Conservation (phyloP, 2,888 invertebrate species). For the Coenonympha glycerion region DNA sequence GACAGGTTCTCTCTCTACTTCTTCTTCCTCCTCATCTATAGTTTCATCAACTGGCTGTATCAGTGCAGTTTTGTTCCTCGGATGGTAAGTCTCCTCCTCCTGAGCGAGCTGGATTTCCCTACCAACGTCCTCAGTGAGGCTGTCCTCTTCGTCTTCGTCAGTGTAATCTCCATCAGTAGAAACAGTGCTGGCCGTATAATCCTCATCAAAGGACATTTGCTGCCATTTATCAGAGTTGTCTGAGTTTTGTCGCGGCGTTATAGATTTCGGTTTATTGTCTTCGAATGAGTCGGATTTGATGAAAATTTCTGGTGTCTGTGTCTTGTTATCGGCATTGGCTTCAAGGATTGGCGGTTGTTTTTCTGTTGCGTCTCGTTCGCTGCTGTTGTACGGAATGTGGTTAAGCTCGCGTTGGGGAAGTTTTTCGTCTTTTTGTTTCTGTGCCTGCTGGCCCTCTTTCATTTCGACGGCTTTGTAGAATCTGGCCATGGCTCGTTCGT, state of each 20-base stretch:
- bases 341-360: conserved; percentile 24
- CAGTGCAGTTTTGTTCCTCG: conserved; percentile 70
- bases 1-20: conserved; percentile 74
- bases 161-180: conserved; percentile 69
- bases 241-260: conserved; percentile 41
- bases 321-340: conserved; percentile 23
- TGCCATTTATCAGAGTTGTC: conserved; percentile 64
- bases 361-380: conserved; percentile 27
- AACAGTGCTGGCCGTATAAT: conserved; percentile 79
- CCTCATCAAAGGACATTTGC: conserved; percentile 73
- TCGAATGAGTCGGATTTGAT: conserved; percentile 57
- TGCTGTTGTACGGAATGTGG: conserved; percentile 56
- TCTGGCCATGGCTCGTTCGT: conserved; percentile 87
- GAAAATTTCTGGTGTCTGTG: conserved; percentile 45
- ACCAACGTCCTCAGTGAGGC: conserved; percentile 53
- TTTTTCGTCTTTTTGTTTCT: conserved; percentile 42
- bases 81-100: conserved; percentile 82
- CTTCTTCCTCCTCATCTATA: conserved; percentile 59
- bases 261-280: conserved; percentile 35
- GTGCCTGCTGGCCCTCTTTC: conserved; percentile 79
- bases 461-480: conserved; percentile 86
- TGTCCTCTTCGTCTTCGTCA: conserved; percentile 49
- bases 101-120: conserved; percentile 54
- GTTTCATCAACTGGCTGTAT: conserved; percentile 44
- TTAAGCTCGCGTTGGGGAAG: conserved; percentile 36